Base-by-base conservation (phyloP, 1,140 invertebrate species). In the Notospermus geniculatus region DNA sequence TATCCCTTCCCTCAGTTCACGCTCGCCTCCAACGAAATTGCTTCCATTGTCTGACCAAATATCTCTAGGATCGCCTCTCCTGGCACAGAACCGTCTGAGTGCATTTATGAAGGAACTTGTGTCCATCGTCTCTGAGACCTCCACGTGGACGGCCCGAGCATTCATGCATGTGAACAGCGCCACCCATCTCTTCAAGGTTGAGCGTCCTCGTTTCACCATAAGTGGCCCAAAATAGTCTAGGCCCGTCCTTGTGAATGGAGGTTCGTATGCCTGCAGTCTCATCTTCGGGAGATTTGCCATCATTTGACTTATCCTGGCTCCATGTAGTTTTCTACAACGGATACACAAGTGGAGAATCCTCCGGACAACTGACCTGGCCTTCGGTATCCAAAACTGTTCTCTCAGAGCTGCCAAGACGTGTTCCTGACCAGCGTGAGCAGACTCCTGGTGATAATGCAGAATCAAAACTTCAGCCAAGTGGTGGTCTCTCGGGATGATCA, bases 231-330 rank as follows among this genome's bases (percentile, higher is more conserved):
- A 71, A 32, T 41, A 62, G 30, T 65, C 69, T 39, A 66, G 41
- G 4, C 62, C 64, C 52, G 61, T 57, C 54, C 46, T 50, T 30
- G 54, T 71, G 59, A 64, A 73, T 11, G 64, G 63, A 13, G 65
- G 60, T 52, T 61, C 58, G 15, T 7, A 36, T 1, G 54, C 17
- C 36, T 46, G 22, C 1, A 71, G 9, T 59, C 66, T 54, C 22
- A 71, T 69, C 15, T 9, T 28, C 0, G 69, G 71, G 0, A 71
- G 56, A 32, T 68, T 29, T 13, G 62, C 55, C 69, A 72, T 71
- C 30, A 67, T 67, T 29, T 69, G 67, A 11, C 41, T 13, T 5
- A 27, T 13, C 1, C 19, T n/a, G 30, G 46, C 43, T 46, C 60
- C 57, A 1, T 67, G 30, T 0, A 54, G 50, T 55, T 39, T 66